A percentile compares a stretch with the other conserved stretches of the same genome.
Evolutionary conservation across 2,888 invertebrate genomes (phyloP).

Genomic region (Amblyjoppa fuscipennis): DNA sequence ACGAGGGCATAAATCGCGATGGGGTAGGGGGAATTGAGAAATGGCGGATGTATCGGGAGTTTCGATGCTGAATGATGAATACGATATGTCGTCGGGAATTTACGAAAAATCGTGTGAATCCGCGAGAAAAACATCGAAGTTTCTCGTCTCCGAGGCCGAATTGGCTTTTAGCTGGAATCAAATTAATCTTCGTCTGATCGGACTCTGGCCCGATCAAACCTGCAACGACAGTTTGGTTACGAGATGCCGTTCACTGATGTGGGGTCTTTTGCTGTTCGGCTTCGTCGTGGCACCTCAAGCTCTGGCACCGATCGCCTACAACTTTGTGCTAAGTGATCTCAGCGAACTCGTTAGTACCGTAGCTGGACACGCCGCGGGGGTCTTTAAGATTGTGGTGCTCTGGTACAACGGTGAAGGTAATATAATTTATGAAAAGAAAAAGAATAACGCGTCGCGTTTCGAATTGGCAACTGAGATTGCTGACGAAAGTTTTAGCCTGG

Average conservation of each 20-base stretch:
- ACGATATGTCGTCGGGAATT: neutral
- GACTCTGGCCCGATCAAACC: conserved; percentile 72
- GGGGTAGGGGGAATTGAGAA: neutral
- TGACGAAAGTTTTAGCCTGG: neutral
- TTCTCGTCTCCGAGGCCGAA: conserved; percentile 3
- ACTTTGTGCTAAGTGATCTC: conserved; percentile 62
- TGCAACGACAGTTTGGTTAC: neutral
- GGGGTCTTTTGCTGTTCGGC: conserved; percentile 27
- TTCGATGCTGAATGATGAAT: neutral
- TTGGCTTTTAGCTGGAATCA: conserved; percentile 72
- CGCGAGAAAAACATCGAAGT: neutral
- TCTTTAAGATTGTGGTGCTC: conserved; percentile 55
- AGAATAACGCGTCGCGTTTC: neutral
- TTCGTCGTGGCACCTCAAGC: conserved; percentile 67
- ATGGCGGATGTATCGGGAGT: neutral
- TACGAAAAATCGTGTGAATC: neutral
- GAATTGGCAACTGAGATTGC: neutral
- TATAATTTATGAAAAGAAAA: neutral
- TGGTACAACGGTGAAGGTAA: conserved; percentile 61
- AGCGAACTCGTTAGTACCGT: conserved; percentile 51
- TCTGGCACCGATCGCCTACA: conserved; percentile 48
- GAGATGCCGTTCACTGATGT: neutral
- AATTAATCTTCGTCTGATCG: conserved; percentile 68
- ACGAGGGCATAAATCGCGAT: conserved; percentile 27
- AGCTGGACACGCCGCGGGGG: conserved; percentile 31